Percentiles rank a stretch among this genome's conserved stretches.
Conservation (phyloP, 2,888 invertebrate species). For the Synergus japonicus region DNA sequence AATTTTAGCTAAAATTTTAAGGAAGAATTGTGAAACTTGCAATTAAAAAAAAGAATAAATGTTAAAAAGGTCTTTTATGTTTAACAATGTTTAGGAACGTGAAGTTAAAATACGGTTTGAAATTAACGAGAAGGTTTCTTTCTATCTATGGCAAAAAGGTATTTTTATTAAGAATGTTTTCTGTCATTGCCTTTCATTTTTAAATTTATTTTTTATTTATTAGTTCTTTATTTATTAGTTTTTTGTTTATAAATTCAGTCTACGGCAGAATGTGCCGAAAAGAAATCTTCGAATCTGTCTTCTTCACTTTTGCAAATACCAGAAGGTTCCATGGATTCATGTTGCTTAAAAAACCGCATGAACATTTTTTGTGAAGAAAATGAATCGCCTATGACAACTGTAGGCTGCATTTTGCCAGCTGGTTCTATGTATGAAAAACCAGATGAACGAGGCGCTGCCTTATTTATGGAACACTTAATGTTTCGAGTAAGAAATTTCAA, state of each 20-base stretch:
- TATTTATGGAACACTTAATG: slow-evolving; percentile 64
- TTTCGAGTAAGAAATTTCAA: slow-evolving; percentile 57
- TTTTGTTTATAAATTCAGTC: not conserved
- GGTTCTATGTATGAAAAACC: slow-evolving; percentile 62
- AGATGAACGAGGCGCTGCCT: slow-evolving; percentile 47
- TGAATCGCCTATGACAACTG: slow-evolving; percentile 57
- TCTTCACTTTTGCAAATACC: not conserved
- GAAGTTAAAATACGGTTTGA: not conserved
- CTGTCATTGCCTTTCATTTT: not conserved
- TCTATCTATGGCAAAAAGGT: not conserved
- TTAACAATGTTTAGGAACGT: not conserved
- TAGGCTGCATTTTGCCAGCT: slow-evolving; percentile 62
- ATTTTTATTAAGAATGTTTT: too few relatives aligned
- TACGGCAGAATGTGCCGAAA: not conserved
- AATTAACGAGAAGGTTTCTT: not conserved
- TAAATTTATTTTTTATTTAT: not conserved
- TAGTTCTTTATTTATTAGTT: not conserved
- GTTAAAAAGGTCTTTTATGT: not conserved
- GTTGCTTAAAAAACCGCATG: not conserved
- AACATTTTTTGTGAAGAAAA: slow-evolving; percentile 57
- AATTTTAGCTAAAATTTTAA: too few relatives aligned
- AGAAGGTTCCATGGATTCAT: not conserved
- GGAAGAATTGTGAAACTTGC: not conserved
- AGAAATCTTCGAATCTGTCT: not conserved
- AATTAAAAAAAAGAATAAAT: not conserved